These are phyloP conservation scores for Acanthosepion pharaonis DNA, from an alignment of 2,888 invertebrate species.

Conservation along the genomic window DNA sequence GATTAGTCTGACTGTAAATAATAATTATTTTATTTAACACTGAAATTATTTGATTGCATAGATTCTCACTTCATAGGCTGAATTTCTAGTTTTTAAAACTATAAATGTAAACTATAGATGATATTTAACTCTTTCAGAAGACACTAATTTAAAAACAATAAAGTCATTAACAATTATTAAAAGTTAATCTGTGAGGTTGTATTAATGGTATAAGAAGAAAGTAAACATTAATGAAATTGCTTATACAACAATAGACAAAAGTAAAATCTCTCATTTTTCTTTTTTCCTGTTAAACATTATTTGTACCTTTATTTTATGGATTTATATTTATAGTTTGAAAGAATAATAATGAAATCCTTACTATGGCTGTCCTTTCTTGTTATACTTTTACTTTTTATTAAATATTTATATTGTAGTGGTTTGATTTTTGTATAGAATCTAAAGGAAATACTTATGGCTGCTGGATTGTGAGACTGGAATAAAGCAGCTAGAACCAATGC, in stretches of 20 bases:
- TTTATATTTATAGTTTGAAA: neutral
- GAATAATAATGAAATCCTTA: neutral
- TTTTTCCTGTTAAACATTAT: neutral
- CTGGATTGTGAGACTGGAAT: neutral
- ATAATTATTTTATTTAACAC: too few relatives aligned
- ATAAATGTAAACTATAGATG: neutral
- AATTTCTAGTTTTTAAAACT: neutral
- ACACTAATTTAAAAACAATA: neutral
- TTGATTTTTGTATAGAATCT: neutral
- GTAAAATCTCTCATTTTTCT: neutral
- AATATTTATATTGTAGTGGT: neutral
- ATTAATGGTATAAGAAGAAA: neutral
- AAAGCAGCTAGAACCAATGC: neutral
- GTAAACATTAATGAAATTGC: neutral
- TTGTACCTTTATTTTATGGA: neutral
- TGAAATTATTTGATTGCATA: too few relatives aligned
- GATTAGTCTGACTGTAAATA: too few relatives aligned
- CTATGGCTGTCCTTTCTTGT: neutral
- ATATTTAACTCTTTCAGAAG: neutral
- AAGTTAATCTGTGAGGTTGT: neutral
- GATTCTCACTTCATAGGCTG: neutral
- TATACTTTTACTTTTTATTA: neutral
- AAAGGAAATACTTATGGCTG: neutral
- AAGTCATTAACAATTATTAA: neutral
- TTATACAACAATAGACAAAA: neutral